Percentiles rank a stretch among this genome's conserved stretches.
phyloP scores from a whole-genome alignment of 2,888 invertebrate species.

The Glaucopsyche alexis region DNA sequence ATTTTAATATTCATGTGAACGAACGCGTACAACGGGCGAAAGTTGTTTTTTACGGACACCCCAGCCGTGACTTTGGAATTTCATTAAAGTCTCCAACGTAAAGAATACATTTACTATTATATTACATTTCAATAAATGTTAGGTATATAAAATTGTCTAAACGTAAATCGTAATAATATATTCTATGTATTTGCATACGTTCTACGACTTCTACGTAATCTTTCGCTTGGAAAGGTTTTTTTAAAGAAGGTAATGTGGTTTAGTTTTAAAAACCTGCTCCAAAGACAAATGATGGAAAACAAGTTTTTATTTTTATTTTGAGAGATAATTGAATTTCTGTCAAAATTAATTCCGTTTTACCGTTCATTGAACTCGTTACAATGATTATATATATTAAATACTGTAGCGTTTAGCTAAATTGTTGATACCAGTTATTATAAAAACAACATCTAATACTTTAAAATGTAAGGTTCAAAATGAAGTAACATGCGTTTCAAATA shows the following conservation, averaged over 20 bases:
- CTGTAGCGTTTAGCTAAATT: not conserved
- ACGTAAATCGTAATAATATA: not conserved
- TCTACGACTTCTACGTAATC: not conserved
- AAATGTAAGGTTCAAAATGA: not conserved
- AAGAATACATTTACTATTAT: constrained; percentile 14
- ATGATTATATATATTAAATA: not conserved
- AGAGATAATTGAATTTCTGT: not conserved
- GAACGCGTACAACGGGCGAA: constrained; percentile 26
- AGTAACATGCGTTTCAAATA: not conserved
- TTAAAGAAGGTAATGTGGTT: not conserved
- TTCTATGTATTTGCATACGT: constrained; percentile 3
- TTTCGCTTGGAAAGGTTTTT: constrained; percentile 10
- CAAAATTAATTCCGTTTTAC: constrained; percentile 2
- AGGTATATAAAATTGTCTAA: constrained; percentile 8
- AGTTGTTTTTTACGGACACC: constrained; percentile 26
- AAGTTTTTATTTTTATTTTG: not conserved
- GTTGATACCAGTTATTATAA: not conserved
- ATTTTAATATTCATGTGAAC: constrained; percentile 29
- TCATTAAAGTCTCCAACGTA: not conserved
- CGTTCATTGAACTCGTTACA: constrained; percentile 10
- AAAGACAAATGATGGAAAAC: not conserved
- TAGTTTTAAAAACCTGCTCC: not conserved
- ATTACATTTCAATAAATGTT: not conserved
- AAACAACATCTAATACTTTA: not conserved
- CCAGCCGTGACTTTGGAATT: constrained; percentile 22